A percentile compares a stretch with the other conserved stretches of the same genome.
These are phyloP conservation scores for Myrmecophaga tridactyla DNA, from an alignment of 2,113 vertebrate species.

Conservation along the genomic window DNA sequence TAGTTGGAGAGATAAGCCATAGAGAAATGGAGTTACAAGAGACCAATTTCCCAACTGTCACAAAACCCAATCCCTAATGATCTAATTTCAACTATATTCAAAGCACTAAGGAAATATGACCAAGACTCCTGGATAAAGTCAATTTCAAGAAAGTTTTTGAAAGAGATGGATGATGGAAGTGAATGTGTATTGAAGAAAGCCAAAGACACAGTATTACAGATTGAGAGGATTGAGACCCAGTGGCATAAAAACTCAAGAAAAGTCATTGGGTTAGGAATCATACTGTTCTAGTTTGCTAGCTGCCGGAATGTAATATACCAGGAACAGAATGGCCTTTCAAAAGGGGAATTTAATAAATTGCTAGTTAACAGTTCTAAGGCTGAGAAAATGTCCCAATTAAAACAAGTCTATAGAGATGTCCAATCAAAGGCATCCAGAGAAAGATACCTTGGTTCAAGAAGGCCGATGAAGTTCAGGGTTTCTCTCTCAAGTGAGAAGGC, in stretches of 20 bases:
- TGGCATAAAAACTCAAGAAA: background rate
- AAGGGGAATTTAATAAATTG: too few relatives aligned
- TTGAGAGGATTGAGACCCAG: background rate
- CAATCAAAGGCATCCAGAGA: too few relatives aligned
- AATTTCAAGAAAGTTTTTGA: background rate
- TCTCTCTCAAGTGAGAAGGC: too few relatives aligned
- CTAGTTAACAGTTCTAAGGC: too few relatives aligned
- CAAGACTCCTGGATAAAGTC: background rate
- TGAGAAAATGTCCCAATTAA: too few relatives aligned
- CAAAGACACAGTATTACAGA: background rate
- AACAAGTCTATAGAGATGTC: too few relatives aligned
- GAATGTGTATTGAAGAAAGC: background rate
- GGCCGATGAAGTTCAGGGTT: too few relatives aligned
- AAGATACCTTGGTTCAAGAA: too few relatives aligned
- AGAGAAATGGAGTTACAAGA: constrained; percentile 22
- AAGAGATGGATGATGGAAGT: background rate
- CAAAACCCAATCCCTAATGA: background rate
- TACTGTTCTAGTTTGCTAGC: too few relatives aligned
- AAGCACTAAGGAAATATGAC: background rate
- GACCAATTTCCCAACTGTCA: background rate
- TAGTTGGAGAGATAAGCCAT: background rate
- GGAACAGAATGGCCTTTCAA: too few relatives aligned
- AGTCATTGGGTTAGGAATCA: background rate
- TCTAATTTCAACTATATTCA: background rate
- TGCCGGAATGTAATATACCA: too few relatives aligned